Evolutionary conservation across 2,797 vertebrate genomes (phyloP).

Genomic region (Rhadinocentrus ornatus): DNA sequence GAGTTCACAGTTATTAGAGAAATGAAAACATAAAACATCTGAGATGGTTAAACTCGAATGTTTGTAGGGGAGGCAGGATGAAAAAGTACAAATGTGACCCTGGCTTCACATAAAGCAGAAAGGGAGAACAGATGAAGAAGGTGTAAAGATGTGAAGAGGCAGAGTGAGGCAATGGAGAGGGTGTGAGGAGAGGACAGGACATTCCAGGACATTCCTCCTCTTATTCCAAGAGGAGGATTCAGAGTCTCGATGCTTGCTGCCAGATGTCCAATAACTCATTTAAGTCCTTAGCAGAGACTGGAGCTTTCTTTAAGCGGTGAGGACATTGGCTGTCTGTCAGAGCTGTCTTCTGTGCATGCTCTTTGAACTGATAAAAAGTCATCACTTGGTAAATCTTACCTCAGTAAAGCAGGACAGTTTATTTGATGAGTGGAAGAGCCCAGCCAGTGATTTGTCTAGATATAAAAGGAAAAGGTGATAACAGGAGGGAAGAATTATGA

Average conservation of each 20-base stretch:
- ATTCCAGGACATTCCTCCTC: background rate
- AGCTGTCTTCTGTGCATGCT: background rate
- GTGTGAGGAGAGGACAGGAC: constrained; percentile 6
- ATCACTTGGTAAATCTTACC: too few relatives aligned
- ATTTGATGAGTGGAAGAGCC: background rate
- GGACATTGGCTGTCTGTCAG: constrained; percentile 35
- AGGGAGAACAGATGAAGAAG: constrained; percentile 24
- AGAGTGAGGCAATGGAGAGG: constrained; percentile 29
- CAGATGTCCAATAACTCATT: constrained; percentile 41
- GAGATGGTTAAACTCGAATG: constrained; percentile 40
- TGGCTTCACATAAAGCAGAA: constrained; percentile 14
- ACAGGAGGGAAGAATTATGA: constrained; percentile 1
- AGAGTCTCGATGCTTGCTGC: constrained; percentile 7
- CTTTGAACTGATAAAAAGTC: too few relatives aligned
- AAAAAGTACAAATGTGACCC: constrained; percentile 11
- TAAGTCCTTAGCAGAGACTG: constrained; percentile 4
- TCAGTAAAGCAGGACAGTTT: too few relatives aligned
- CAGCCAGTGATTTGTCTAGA: constrained; percentile 32
- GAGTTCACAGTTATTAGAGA: constrained; percentile 29
- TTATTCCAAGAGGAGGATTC: background rate
- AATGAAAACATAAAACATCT: constrained; percentile 34
- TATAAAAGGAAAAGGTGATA: constrained; percentile 31
- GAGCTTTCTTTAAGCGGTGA: background rate
- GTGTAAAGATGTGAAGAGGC: constrained; percentile 28
- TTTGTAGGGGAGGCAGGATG: constrained; percentile 23